Percentiles rank a stretch among this genome's conserved stretches.
These are phyloP conservation scores for Ephydatia muelleri DNA, from an alignment of 37 sponge, comb jelly and placozoan species.

Conservation along the genomic window DNA sequence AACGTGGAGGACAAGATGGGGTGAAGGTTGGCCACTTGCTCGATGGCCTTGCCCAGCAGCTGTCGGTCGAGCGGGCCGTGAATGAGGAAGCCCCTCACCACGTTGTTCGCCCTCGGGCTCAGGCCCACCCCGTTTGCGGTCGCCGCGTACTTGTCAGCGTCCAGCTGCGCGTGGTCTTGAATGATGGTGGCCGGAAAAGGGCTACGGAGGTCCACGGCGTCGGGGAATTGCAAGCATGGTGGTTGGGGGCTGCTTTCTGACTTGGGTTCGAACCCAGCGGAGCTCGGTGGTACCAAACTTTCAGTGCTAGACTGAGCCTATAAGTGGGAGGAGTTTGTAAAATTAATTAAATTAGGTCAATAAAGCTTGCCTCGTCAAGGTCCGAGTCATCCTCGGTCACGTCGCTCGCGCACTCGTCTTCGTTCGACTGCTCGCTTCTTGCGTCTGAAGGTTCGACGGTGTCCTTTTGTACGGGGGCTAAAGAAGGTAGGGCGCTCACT, in stretches of 20 bases:
- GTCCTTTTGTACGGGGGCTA: background rate
- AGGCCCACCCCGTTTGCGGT: conserved; percentile 31
- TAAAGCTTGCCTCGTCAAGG: background rate
- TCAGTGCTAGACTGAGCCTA: background rate
- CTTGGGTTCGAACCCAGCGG: conserved; percentile 49
- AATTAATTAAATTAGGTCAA: background rate
- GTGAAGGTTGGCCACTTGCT: conserved; percentile 50
- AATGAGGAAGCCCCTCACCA: conserved; percentile 71
- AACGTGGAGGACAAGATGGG: conserved; percentile 61
- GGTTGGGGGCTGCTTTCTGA: conserved; percentile 28
- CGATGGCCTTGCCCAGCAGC: conserved; percentile 41
- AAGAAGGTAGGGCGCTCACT: background rate
- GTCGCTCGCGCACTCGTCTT: background rate
- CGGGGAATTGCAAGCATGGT: conserved; percentile 23
- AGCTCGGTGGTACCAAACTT: conserved; percentile 34
- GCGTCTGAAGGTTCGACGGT: background rate
- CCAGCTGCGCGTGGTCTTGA: conserved; percentile 65
- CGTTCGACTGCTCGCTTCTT: background rate
- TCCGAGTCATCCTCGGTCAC: background rate
- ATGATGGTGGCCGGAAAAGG: conserved; percentile 78
- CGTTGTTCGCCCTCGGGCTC: conserved; percentile 60
- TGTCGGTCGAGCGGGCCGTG: conserved; percentile 76
- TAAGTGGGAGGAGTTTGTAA: background rate
- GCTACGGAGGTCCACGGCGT: background rate
- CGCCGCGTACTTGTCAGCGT: conserved; percentile 30